Evolutionary conservation across 2,888 invertebrate genomes (phyloP).

Genomic region (Gerosis bhagava): DNA sequence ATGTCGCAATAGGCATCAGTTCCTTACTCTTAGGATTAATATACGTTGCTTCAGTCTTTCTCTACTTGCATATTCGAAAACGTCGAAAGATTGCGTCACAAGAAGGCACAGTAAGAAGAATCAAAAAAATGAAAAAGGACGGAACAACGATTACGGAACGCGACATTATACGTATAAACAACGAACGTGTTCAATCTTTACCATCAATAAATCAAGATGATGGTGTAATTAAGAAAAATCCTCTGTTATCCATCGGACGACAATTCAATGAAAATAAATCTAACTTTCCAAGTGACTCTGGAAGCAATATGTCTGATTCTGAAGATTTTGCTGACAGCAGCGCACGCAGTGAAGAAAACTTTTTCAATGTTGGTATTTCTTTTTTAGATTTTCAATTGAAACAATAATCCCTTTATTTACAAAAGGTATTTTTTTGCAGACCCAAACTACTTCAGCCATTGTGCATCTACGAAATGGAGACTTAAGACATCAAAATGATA

Average conservation of each 20-base stretch:
- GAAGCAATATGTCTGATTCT: conserved; percentile 85
- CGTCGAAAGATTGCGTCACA: conserved; percentile 77
- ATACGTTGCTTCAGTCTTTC: conserved; percentile 92
- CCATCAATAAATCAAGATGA: conserved; percentile 80
- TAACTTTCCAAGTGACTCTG: conserved; percentile 73
- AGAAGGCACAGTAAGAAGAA: conserved; percentile 64
- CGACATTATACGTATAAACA: conserved; percentile 71
- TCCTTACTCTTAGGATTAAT: conserved; percentile 93
- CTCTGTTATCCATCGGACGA: conserved; percentile 82
- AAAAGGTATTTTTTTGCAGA: conserved; percentile 55
- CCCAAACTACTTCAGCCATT: conserved; percentile 85
- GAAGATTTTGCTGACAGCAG: conserved; percentile 80
- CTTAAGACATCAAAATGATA: conserved; percentile 58
- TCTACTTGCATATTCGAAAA: conserved; percentile 90
- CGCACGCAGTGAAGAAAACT: conserved; percentile 56
- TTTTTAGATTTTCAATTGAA: background rate
- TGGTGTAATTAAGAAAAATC: conserved; percentile 91
- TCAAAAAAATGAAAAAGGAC: conserved; percentile 64
- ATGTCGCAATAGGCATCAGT: conserved; percentile 92
- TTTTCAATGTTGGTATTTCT: conserved; percentile 54
- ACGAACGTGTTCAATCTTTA: conserved; percentile 62
- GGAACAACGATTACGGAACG: conserved; percentile 67
- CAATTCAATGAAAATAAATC: conserved; percentile 81
- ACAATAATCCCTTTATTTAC: too few relatives aligned
- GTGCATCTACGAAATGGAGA: conserved; percentile 83